Conservation (phyloP, 2,888 invertebrate species). For the Odontocerum albicorne region DNA sequence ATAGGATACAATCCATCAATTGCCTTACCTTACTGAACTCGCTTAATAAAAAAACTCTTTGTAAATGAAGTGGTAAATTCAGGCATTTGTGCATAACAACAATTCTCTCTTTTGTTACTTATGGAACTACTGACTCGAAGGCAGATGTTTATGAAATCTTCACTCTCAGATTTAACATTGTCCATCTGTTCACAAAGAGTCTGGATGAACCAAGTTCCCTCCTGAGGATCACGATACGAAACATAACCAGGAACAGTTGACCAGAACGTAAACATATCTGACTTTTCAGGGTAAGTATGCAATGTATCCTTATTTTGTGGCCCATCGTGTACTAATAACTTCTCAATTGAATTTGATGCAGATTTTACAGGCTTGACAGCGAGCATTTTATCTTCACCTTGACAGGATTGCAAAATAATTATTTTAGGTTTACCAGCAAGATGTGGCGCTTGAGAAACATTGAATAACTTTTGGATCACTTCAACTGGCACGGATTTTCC, state of each 20-base stretch:
- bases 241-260: slow-evolving; percentile 16
- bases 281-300: slow-evolving; percentile 11
- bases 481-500: slow-evolving; percentile 50
- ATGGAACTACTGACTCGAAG: slow-evolving; percentile 9
- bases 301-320: neutral
- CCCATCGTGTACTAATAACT: slow-evolving; percentile 5
- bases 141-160: slow-evolving; percentile 10
- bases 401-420: slow-evolving; percentile 61
- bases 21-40: too few species aligned
- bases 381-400: slow-evolving; percentile 44
- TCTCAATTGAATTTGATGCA: neutral
- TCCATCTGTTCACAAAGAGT: slow-evolving; percentile 20
- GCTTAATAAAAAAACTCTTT: slow-evolving; percentile 8
- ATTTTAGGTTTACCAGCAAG: slow-evolving; percentile 57
- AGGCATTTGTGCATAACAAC: slow-evolving; percentile 10
- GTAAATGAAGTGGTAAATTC: slow-evolving; percentile 11
- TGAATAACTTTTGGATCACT: slow-evolving; percentile 50
- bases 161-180: neutral
- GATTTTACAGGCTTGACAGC: neutral
- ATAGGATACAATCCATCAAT: too few species aligned
- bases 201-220: slow-evolving; percentile 26
- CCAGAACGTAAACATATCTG: slow-evolving; percentile 15
- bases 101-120: slow-evolving; percentile 2
- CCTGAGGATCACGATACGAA: slow-evolving; percentile 7
- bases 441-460: slow-evolving; percentile 40